Conservation (phyloP, 2,888 invertebrate genomes). For the Tetramorium bicarinatum region DNA sequence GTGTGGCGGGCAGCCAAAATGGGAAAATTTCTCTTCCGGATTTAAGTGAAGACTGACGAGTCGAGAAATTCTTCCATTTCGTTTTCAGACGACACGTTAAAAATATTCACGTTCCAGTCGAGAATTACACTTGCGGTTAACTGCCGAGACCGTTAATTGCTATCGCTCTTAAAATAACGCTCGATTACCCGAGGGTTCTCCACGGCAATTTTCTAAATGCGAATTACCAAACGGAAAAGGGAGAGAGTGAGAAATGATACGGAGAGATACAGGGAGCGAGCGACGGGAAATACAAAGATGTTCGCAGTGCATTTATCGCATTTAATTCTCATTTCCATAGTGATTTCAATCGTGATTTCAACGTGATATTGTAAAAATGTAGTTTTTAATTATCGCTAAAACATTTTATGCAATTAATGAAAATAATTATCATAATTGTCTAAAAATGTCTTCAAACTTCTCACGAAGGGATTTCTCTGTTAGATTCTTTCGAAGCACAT, state of each 20-base stretch:
- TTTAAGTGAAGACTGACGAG: slow-evolving; percentile 20
- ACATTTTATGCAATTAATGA: slow-evolving; percentile 35
- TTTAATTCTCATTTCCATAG: slow-evolving; percentile 67
- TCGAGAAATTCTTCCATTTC: slow-evolving; percentile 48
- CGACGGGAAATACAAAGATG: slow-evolving; percentile 45
- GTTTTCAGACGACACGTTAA: slow-evolving; percentile 29
- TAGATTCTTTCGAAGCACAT: not conserved
- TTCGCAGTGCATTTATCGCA: slow-evolving; percentile 54
- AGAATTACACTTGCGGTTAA: slow-evolving; percentile 50
- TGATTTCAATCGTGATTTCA: slow-evolving; percentile 35
- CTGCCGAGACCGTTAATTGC: slow-evolving; percentile 64
- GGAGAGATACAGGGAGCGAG: slow-evolving; percentile 5
- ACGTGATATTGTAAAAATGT: not conserved
- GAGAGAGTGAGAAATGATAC: slow-evolving; percentile 28
- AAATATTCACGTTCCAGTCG: slow-evolving; percentile 55
- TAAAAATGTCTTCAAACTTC: not conserved
- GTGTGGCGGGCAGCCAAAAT: slow-evolving; percentile 30
- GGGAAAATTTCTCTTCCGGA: slow-evolving; percentile 10
- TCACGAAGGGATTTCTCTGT: not conserved
- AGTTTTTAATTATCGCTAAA: slow-evolving; percentile 15
- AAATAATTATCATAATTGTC: not conserved
- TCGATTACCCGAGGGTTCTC: slow-evolving; percentile 65
- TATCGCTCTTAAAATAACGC: slow-evolving; percentile 63
- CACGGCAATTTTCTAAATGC: slow-evolving; percentile 60
- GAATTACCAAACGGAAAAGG: slow-evolving; percentile 18